These are phyloP conservation scores for Platysternon megacephalum DNA, from an alignment of 2,113 vertebrate species.

Conservation along the genomic window DNA sequence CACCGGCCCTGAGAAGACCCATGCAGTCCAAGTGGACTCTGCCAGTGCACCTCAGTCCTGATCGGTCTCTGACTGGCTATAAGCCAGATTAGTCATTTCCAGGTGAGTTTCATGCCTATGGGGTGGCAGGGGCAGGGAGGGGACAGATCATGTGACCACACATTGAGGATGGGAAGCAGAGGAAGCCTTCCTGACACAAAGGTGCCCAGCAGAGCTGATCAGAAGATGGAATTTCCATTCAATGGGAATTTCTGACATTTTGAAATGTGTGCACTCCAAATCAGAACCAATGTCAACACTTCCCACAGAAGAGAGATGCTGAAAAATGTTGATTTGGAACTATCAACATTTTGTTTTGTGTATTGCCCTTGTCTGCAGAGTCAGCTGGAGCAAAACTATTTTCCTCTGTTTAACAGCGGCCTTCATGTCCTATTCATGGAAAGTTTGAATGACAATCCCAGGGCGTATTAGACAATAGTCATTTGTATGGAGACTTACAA, in stretches of 20 bases:
- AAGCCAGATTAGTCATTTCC: neutral
- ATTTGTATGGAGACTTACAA: constrained; percentile 23
- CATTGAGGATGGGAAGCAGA: neutral
- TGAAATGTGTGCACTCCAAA: neutral
- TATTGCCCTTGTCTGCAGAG: constrained; percentile 52
- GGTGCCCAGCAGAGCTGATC: neutral
- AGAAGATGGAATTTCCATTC: neutral
- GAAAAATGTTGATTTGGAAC: neutral
- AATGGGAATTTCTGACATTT: neutral
- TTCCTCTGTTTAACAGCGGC: neutral
- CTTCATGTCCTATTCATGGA: constrained; percentile 61
- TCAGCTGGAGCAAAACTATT: neutral
- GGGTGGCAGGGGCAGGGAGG: neutral
- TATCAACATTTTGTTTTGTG: neutral
- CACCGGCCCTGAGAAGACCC: too few relatives aligned
- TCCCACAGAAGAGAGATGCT: neutral
- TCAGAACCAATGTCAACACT: neutral
- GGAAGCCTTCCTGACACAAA: neutral
- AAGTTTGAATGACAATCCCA: constrained; percentile 56
- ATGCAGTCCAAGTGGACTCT: neutral
- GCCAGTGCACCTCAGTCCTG: neutral
- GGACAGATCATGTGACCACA: neutral
- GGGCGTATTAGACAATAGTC: constrained; percentile 33
- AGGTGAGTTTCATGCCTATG: neutral
- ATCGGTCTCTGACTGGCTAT: neutral